Base-by-base conservation (phyloP, 2,113 vertebrate genomes). In the Oryzias melastigma region DNA sequence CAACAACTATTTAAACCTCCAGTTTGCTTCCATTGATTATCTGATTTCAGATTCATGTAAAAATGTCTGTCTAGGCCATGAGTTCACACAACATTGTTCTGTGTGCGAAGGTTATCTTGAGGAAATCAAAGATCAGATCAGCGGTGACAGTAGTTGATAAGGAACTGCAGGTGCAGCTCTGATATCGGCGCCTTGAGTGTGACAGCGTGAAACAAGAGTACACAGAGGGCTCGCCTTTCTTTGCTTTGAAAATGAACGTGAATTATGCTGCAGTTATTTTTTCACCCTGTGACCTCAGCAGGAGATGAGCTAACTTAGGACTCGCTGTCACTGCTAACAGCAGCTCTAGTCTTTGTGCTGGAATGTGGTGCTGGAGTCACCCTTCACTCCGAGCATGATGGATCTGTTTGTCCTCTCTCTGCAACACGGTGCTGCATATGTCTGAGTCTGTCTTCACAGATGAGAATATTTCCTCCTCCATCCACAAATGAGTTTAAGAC, bases 321-420 rank as follows among this genome's bases (percentile, higher is more conserved):
- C 46, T 43, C 5, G 14, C 5, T 65, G 15, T 22, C 7, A 14
- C 48, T 66, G 57, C 44, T 61, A 17, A 1, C n/a, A 58, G 3
- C 52, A 64, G 58, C 54, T 56, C 24, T 80, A 42, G 68, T 62
- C 68, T 63, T 45, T 27, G 41, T 20, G 5, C 24, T 62, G 75
- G 67, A 77, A 83, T 54, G 61, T 41, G n/a, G 50, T 1, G n/a
- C 46, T 50, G 57, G 13, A 62, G 40, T 62, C 47, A 45, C 22
- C 5, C 56, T 52, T 29, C 60, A n/a, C n/a, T 25, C 13, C 20
- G 13, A 22, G 25, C 8, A 0, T 54, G 25, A 51, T 48, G 52
- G 41, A 35, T 25, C 14, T 52, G 27, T 58, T 68, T 13, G 19
- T 48, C 19, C 6, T 18, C 14, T 16, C 24, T 52, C 35, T 63